Evolutionary conservation across 2,113 vertebrate species (phyloP).

Genomic region (Cephalopterus ornatus): DNA sequence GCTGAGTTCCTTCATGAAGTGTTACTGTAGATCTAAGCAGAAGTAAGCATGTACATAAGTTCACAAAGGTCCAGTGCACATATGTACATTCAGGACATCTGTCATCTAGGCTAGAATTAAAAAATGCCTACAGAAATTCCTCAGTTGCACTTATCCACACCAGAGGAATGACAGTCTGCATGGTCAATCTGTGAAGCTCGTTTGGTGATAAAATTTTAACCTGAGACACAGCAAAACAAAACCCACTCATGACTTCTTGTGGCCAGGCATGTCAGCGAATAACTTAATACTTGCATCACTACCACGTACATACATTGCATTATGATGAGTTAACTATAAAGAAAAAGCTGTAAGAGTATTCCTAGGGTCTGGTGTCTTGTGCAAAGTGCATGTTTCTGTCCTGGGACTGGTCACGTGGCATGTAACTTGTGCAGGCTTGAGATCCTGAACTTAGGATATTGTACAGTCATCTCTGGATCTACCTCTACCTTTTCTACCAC

Average conservation of each 20-base stretch:
- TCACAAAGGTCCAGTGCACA: not conserved
- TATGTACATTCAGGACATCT: not conserved
- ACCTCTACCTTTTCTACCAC: slow-evolving; percentile 73
- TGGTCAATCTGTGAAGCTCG: not conserved
- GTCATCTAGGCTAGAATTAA: not conserved
- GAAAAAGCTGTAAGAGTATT: not conserved
- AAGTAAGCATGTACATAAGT: not conserved
- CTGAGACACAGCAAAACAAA: not conserved
- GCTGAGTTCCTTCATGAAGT: slow-evolving; percentile 26
- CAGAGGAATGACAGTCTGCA: not conserved
- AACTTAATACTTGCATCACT: not conserved
- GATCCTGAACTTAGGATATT: slow-evolving; percentile 71
- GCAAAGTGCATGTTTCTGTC: not conserved
- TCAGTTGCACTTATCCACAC: not conserved
- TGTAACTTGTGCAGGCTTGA: not conserved
- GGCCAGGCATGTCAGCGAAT: not conserved
- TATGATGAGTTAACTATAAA: not conserved
- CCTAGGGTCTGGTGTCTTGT: not conserved
- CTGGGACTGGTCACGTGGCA: not conserved
- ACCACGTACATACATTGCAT: not conserved
- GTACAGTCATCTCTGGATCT: slow-evolving; percentile 88
- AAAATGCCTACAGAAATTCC: not conserved
- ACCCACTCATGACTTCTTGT: not conserved
- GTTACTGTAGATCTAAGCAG: not conserved
- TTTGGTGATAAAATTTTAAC: not conserved